Percentiles rank a stretch among this genome's conserved stretches.
Conservation (phyloP, 2,113 vertebrate genomes). For the cattle (Bos taurus) region DNA sequence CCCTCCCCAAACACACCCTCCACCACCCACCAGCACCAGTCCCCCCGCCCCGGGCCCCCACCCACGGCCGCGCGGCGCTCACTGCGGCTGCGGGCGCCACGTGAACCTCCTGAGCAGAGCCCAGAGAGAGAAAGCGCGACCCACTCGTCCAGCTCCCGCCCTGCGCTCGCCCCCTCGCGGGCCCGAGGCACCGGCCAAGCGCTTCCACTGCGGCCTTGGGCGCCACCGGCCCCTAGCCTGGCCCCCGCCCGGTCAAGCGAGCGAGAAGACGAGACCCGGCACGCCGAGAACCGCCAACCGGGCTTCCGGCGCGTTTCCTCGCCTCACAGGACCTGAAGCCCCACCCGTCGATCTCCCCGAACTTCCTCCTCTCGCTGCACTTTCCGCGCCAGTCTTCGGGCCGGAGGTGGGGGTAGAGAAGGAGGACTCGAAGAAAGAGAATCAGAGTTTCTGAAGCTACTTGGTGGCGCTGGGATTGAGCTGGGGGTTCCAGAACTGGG, state of each 20-base stretch:
- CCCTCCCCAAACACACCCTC: slow-evolving; percentile 52
- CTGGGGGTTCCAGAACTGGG: background rate
- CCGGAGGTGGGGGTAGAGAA: background rate
- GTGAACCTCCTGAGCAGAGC: slow-evolving; percentile 50
- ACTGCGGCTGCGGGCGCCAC: slow-evolving; percentile 69
- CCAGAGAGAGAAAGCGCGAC: background rate
- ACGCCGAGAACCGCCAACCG: background rate
- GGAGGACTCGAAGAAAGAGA: background rate
- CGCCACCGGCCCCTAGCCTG: background rate
- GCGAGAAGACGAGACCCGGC: background rate
- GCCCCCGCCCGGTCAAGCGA: background rate
- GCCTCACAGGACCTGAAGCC: background rate
- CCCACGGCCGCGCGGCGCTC: slow-evolving; percentile 4
- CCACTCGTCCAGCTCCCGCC: background rate
- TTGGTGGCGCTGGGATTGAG: background rate
- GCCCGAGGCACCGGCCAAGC: background rate
- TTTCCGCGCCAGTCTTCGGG: background rate
- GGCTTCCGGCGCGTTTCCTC: background rate
- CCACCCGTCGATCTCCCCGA: slow-evolving; percentile 37
- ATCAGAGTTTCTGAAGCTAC: slow-evolving; percentile 28
- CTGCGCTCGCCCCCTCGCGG: slow-evolving; percentile 60
- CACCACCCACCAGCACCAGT: background rate
- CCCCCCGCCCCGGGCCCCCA: slow-evolving; percentile 21
- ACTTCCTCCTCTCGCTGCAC: slow-evolving; percentile 58
- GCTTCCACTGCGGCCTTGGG: background rate